Base-by-base conservation (phyloP, 2,888 invertebrate species). In the Heliconius charithonia region DNA sequence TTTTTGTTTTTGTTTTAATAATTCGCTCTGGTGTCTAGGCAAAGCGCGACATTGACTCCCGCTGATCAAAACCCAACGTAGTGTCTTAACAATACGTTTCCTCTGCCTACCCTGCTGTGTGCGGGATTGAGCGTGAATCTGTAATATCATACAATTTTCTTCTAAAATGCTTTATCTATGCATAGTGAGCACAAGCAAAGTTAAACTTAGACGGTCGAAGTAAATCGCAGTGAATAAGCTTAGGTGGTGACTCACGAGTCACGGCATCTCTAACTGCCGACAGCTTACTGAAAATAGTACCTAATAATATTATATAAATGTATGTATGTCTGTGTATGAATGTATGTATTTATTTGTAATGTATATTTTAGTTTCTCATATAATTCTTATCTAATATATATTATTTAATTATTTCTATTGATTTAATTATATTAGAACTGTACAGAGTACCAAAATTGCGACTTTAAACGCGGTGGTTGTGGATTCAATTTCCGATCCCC, bases 161-260 rank as follows among this genome's bases (percentile, higher is more conserved):
- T 67, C 1, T 16, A 9, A 16, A 41, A 45, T 45, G 16, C 45
- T 7, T 27, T 69, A 69, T 37, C 16, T 70, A 51, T 27, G 45
- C 27, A 29, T 51, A 19, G 9, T 66, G 22, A 66, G 12, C 16
- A 45, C 4, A 45, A 4, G n/a, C n/a, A n/a, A 45, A 45, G n/a
- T 19, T 27, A 70, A 71, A 71, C 56, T 70, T 22, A 56, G 56
- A n/a, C 32, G 32, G 56, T 56, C 32, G n/a, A n/a, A 72, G 56
- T n/a, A 56, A 56, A 72, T 29, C 32, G 32, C 71, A 32, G 0
- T 25, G 41, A 41, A 32, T 72, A 59, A 56, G 72, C 32, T 25
- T 72, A 59, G 37, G 1, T n/a, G n/a, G 72, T 72, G 72, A 72
- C 25, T 72, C 72, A 72, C 29, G 29, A 71, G 13, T 71, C 71